Percentiles rank a stretch among this genome's conserved stretches.
These are phyloP conservation scores for Saccostrea cuccullata DNA, from an alignment of 1,140 invertebrate genomes.

Conservation along the genomic window DNA sequence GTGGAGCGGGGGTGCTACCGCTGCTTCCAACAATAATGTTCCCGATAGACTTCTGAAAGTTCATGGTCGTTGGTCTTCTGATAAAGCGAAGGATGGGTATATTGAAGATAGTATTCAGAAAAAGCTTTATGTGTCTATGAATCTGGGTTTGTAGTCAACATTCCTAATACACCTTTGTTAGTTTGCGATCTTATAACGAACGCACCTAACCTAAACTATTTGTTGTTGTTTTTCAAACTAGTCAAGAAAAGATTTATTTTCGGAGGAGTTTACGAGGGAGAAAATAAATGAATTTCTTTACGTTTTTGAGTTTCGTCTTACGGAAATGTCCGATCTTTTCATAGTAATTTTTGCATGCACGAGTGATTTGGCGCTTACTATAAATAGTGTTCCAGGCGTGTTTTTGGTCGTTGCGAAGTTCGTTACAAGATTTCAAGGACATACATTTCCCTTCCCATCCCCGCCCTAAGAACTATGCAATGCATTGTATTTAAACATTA, in stretches of 20 bases:
- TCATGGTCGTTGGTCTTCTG: constrained; percentile 44
- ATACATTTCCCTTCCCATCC: background rate
- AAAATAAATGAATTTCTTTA: constrained; percentile 29
- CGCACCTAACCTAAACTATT: constrained; percentile 21
- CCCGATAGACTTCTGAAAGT: constrained; percentile 34
- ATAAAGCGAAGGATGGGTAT: constrained; percentile 45
- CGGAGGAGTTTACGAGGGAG: constrained; percentile 45
- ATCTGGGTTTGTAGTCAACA: constrained; percentile 13
- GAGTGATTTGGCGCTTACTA: background rate
- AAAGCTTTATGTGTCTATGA: constrained; percentile 28
- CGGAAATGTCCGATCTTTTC: background rate
- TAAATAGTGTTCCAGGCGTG: background rate
- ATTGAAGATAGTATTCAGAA: constrained; percentile 37
- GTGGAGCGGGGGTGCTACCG: constrained; percentile 30
- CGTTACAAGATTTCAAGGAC: background rate
- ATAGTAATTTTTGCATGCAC: background rate
- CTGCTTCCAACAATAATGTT: constrained; percentile 19
- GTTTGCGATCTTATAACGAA: constrained; percentile 42
- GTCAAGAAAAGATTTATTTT: constrained; percentile 47
- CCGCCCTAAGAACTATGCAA: background rate
- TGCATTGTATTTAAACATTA: background rate
- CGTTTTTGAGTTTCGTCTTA: background rate
- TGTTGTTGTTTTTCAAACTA: constrained; percentile 34
- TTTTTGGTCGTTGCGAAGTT: background rate
- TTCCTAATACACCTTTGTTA: background rate